phyloP scores from a whole-genome alignment of 2,113 vertebrate genomes.

The Vulpes vulpes region DNA sequence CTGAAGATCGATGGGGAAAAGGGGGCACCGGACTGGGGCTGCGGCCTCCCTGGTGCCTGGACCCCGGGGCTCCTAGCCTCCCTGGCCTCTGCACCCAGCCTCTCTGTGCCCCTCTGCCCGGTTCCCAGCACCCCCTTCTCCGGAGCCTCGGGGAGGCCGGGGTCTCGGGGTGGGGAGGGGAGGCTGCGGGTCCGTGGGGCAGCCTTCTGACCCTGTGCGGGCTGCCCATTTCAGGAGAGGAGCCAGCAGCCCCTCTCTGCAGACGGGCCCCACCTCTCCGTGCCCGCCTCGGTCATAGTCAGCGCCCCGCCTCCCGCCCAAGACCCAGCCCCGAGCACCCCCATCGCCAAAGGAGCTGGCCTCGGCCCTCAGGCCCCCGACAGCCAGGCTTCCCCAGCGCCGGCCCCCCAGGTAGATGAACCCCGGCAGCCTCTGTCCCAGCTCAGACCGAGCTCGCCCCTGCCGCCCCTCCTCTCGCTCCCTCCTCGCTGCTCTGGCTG shows the following conservation, averaged over 20 bases:
- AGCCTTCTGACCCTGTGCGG: conserved; percentile 70
- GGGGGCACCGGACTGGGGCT: rapidly evolving
- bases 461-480: rapidly evolving
- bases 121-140: not conserved
- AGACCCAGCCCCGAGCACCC: conserved; percentile 76
- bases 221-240: conserved; percentile 83
- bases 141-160: not conserved
- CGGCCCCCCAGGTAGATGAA: conserved; percentile 80
- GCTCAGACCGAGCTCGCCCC: not conserved
- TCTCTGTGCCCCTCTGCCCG: rapidly evolving
- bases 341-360: conserved; percentile 76
- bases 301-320: conserved; percentile 88
- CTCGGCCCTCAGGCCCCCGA: conserved; percentile 76
- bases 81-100: not conserved
- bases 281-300: conserved; percentile 95
- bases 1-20: rapidly evolving
- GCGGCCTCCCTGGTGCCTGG: not conserved
- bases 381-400: conserved; percentile 77
- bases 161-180: not conserved
- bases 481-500: not conserved
- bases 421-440: conserved; percentile 39
- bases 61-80: rapidly evolving
- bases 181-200: rapidly evolving
- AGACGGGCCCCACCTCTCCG: conserved; percentile 84
- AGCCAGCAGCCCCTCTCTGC: conserved; percentile 90